Evolutionary conservation across 2,888 invertebrate species (phyloP), one percentile per base, ranked within the genome.

Genomic region (Schizotus pectinicornis): DNA sequence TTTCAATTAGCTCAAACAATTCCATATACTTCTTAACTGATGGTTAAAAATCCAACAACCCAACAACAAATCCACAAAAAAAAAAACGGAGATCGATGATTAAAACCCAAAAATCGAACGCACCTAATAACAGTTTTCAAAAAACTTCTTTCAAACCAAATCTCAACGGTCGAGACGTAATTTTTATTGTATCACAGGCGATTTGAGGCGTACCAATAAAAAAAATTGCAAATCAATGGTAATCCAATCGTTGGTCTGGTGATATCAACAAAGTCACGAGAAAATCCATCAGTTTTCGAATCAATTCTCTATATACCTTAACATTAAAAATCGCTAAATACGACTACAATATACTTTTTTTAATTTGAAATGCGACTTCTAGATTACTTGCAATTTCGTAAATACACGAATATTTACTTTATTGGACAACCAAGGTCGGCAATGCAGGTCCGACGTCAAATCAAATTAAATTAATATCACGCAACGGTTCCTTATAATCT

Each of bases 121-220:
- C 37, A 53, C 41, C 12, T n/a, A n/a, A 34, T 6, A 38, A 36
- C 8, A 32, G 32, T 37, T 54, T 35, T 35, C 12, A 36, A 13
- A 38, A 50, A 7, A 33, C 7, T 32, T 12, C 32, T 37, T 22
- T 37, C 8, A 34, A 52, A 12, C 35, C 7, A 35, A 50, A 51
- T 34, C 22, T 56, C 3, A 47, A 46, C 47, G 42, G 22, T 52
- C 42, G 43, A 38, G 52, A 55, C 35, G 37, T 34, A 48, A 45
- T 52, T 39, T 32, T 42, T 58, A 51, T 56, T 54, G 39, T 76
- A 77, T 77, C 77, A 76, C 77, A 76, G 76, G 74, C 77, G 73
- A 66, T 75, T 75, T 74, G 75, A 77, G 75, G 73, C 74, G 67
- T 73, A 71, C 69, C 68, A 74, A 73, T 69, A 59, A 62, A 70